A percentile compares a stretch with the other conserved stretches of the same genome.
Conservation (phyloP, 2,888 invertebrate species). For the Hanleya hanleyi region DNA sequence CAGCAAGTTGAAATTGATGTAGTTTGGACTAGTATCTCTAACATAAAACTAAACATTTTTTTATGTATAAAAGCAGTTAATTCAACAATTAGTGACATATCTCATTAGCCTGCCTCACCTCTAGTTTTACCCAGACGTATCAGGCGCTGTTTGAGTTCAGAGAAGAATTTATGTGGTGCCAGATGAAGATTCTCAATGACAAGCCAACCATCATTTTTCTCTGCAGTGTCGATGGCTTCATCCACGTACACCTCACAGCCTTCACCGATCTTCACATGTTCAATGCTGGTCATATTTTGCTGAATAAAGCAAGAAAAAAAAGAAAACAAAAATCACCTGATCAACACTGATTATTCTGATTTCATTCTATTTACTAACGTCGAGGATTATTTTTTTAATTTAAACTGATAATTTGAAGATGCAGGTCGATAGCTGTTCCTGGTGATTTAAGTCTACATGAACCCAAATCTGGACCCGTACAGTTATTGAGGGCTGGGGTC, state of each 20-base stretch:
- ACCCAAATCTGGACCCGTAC: too few relatives aligned
- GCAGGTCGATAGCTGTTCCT: too few relatives aligned
- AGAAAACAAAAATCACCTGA: background rate
- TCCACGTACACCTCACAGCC: conserved; percentile 56
- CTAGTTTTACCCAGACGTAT: conserved; percentile 53
- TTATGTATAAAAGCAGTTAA: too few relatives aligned
- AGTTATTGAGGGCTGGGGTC: too few relatives aligned
- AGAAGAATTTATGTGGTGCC: conserved; percentile 52
- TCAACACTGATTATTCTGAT: background rate
- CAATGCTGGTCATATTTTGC: conserved; percentile 18
- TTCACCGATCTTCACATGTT: conserved; percentile 59
- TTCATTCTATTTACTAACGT: background rate
- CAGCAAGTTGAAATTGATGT: too few relatives aligned
- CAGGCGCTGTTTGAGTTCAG: conserved; percentile 58
- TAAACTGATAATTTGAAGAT: too few relatives aligned
- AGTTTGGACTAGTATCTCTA: too few relatives aligned
- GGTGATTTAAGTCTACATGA: too few relatives aligned
- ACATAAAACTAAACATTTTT: too few relatives aligned
- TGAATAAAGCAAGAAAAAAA: background rate
- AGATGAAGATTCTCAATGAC: conserved; percentile 68
- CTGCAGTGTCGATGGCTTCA: conserved; percentile 63
- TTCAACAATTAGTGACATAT: too few relatives aligned
- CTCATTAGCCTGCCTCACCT: too few relatives aligned
- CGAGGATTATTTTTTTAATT: too few relatives aligned
- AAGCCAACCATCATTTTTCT: conserved; percentile 68